Base-by-base conservation (phyloP, 2,888 invertebrate genomes). In the Diplolepis rosae region DNA sequence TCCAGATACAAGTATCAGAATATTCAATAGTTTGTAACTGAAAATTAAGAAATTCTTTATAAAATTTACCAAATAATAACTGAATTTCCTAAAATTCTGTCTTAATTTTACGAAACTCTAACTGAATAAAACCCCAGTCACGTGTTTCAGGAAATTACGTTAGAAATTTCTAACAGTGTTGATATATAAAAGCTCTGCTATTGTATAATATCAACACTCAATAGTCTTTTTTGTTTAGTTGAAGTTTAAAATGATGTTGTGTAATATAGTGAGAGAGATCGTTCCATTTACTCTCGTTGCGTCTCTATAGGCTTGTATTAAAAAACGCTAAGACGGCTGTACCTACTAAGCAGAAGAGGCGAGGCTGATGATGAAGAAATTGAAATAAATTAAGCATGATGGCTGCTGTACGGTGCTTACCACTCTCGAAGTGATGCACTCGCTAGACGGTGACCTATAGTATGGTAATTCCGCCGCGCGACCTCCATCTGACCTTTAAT, bases 401-500 rank as follows among this genome's bases (percentile, higher is more conserved):
- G 70, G 68, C 56, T 70, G 54, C 66, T 22, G 42, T 42, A 22
- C 39, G 52, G n/a, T n/a, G 54, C 54, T 28, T 24, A 5, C 30
- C 50, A 13, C 28, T 56, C 3, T 35, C 9, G 32, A 35, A 35
- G 32, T 32, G 13, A 28, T 18, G 30, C 30, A 13, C 45, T 66
- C 48, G 28, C 65, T 70, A 66, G n/a, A 24, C 45, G 68, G 56
- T 77, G 79, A 80, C 79, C 79, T 79, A 80, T 80, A 75, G 77
- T 84, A 84, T 82, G 84, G 82, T 83, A 83, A 84, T 84, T 83
- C 77, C 81, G 80, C 73, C 82, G 54, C 32, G 66, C 81, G 84
- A 85, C 85, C 85, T 86, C 85, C 79, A 72, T 80, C 81, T 87
- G 84, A 87, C 87, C 87, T 87, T 86, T 86, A 85, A 86, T 86